Conservation (phyloP, 1,140 invertebrate genomes). For the Drosophila athabasca region DNA sequence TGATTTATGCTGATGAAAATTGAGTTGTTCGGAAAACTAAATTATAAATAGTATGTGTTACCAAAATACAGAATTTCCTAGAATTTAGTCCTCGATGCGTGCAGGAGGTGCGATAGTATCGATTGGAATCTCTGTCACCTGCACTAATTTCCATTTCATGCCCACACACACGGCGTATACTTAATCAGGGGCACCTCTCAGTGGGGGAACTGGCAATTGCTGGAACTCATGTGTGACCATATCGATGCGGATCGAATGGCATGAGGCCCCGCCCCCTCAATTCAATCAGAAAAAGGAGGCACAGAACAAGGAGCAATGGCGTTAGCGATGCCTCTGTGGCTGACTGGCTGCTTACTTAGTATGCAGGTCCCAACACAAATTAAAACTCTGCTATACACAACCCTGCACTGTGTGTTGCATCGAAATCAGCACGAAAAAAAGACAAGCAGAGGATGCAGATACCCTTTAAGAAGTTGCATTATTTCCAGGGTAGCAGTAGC, state of each 20-base stretch:
- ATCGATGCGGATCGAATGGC: slow-evolving; percentile 39
- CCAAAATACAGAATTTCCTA: too few species aligned
- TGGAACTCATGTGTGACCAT: slow-evolving; percentile 29
- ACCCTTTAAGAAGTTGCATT: too few species aligned
- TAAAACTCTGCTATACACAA: slow-evolving; percentile 55
- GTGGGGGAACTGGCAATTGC: slow-evolving; percentile 9
- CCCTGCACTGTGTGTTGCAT: slow-evolving; percentile 12
- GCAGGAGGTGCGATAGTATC: slow-evolving; percentile 11
- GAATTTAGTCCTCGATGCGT: too few species aligned
- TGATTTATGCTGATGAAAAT: slow-evolving; percentile 46
- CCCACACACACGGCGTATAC: slow-evolving; percentile 23
- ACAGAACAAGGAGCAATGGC: too few species aligned
- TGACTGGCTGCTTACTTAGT: slow-evolving; percentile 50
- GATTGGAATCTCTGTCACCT: slow-evolving; percentile 17
- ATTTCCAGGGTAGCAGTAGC: too few species aligned
- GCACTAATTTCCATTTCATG: slow-evolving; percentile 36
- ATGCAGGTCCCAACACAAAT: slow-evolving; percentile 70
- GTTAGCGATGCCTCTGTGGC: neutral
- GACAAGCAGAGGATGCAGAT: too few species aligned
- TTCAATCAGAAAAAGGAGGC: slow-evolving; percentile 36
- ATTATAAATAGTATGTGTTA: slow-evolving; percentile 4
- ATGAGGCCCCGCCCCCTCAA: slow-evolving; percentile 27
- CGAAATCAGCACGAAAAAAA: slow-evolving; percentile 12
- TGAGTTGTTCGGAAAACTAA: slow-evolving; percentile 17
- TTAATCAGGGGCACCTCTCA: slow-evolving; percentile 46